phyloP scores from a whole-genome alignment of 2,797 vertebrate genomes.

The Chelon auratus region DNA sequence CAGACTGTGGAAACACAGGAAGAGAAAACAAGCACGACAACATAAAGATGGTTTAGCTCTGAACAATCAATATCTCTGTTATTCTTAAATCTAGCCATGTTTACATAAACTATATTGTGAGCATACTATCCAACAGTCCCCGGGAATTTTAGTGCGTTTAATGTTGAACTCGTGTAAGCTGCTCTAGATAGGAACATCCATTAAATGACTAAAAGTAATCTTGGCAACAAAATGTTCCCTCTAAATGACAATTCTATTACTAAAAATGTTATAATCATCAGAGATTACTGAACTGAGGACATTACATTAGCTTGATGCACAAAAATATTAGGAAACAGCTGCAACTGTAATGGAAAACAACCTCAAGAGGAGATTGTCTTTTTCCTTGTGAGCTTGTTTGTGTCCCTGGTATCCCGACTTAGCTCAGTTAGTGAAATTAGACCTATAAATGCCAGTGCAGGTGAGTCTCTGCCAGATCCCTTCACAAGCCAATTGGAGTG shows the following conservation, averaged over 20 bases:
- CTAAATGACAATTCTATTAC: constrained; percentile 16
- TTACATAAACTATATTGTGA: not conserved
- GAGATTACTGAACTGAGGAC: constrained; percentile 2
- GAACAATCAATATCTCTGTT: not conserved
- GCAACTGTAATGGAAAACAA: not conserved
- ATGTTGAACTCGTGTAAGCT: not conserved
- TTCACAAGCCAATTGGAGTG: constrained; percentile 27
- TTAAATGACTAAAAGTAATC: constrained; percentile 5
- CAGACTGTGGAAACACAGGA: constrained; percentile 87
- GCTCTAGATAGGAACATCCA: constrained; percentile 2
- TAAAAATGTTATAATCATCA: not conserved
- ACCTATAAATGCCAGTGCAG: constrained; percentile 29
- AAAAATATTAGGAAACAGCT: not conserved
- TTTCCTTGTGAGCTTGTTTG: not conserved
- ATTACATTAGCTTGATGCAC: not conserved
- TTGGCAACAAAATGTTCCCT: constrained; percentile 3
- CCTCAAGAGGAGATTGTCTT: not conserved
- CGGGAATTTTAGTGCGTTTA: constrained; percentile 2
- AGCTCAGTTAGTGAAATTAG: constrained; percentile 31
- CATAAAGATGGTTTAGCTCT: not conserved
- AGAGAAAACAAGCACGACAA: too few species aligned
- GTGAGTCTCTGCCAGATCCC: constrained; percentile 28
- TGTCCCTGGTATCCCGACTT: not conserved
- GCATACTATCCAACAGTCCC: not conserved
- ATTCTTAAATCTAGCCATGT: not conserved